These are phyloP conservation scores for Anthonomus grandis DNA, from an alignment of 1,140 invertebrate genomes.

Conservation along the genomic window DNA sequence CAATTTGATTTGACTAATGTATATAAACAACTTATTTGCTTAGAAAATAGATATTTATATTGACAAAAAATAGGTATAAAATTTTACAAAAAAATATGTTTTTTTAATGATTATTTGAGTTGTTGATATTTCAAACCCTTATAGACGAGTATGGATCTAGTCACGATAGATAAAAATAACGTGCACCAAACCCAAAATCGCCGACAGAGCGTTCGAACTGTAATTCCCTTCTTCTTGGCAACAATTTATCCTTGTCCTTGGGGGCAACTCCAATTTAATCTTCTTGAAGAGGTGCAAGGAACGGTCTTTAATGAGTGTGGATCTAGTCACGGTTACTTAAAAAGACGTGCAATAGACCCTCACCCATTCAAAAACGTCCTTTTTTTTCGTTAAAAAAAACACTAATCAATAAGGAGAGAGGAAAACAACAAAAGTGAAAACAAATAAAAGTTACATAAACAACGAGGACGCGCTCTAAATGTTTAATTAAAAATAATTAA, in stretches of 20 bases:
- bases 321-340: slow-evolving; percentile 72
- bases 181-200: slow-evolving; percentile 77
- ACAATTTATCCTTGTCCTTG: neutral
- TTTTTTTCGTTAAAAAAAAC: slow-evolving; percentile 8
- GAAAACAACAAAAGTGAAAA: no score
- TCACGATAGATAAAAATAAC: slow-evolving; percentile 62
- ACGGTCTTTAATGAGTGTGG: slow-evolving; percentile 74
- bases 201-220: slow-evolving; percentile 55
- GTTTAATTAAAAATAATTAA: no score
- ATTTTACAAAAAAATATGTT: no score
- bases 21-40: no score
- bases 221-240: no score
- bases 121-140: slow-evolving; percentile 46
- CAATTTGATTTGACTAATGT: no score
- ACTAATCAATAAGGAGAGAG: neutral
- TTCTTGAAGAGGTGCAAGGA: neutral
- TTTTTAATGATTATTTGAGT: no score
- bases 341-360: slow-evolving; percentile 64
- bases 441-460: no score
- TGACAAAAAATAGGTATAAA: no score
- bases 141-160: slow-evolving; percentile 86
- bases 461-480: no score
- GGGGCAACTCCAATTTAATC: neutral
- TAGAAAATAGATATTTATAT: no score
- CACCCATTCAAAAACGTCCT: slow-evolving; percentile 58